phyloP scores from a whole-genome alignment of 1,140 invertebrate genomes.

The Drosophila orosa region DNA sequence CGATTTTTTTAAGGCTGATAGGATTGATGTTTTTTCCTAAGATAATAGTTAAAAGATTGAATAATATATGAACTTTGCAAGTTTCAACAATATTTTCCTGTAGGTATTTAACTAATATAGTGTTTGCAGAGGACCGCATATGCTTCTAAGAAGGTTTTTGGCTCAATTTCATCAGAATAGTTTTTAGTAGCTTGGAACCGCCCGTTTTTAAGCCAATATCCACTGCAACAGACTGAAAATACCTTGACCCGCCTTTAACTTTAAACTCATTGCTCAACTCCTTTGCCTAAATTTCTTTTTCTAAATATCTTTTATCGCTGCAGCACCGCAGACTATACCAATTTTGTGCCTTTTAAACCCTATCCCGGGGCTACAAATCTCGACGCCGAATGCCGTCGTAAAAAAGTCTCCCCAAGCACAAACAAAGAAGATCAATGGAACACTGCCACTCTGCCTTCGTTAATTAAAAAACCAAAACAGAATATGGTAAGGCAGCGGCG shows the following conservation, averaged over 20 bases:
- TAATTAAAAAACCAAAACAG: constrained; percentile 63
- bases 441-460: constrained; percentile 21
- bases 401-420: constrained; percentile 41
- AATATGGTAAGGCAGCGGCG: constrained; percentile 52
- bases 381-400: constrained; percentile 57
- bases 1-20: neutral
- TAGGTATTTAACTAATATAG: neutral
- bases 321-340: constrained; percentile 9
- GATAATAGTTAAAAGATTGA: neutral
- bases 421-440: constrained; percentile 69
- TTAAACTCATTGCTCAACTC: neutral
- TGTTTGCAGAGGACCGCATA: neutral
- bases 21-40: neutral
- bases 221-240: neutral
- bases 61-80: neutral
- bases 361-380: constrained; percentile 49
- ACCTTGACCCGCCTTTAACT: neutral
- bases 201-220: too few species aligned
- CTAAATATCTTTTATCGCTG: constrained; percentile 8
- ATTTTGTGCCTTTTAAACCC: constrained; percentile 28
- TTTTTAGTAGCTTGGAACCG: too few species aligned
- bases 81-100: neutral
- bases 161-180: neutral
- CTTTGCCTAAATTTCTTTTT: neutral
- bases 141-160: neutral